phyloP scores from a whole-genome alignment of 2,797 vertebrate genomes.

The Echeneis naucrates region DNA sequence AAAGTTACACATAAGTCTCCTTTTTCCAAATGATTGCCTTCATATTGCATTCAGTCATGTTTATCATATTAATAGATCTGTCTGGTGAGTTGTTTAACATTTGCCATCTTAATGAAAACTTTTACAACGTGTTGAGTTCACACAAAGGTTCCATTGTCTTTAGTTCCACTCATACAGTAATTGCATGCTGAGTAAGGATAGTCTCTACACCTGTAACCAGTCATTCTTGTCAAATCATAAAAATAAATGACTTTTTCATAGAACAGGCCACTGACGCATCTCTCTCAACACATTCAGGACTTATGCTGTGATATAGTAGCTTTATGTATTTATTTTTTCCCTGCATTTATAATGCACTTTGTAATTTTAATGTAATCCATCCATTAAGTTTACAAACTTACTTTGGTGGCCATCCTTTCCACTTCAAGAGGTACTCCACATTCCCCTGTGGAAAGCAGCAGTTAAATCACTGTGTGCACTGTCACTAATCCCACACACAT shows the following conservation, averaged over 20 bases:
- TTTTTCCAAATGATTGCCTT: background rate
- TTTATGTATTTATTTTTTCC: background rate
- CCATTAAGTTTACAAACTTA: slow-evolving; percentile 81
- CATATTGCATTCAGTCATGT: background rate
- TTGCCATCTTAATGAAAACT: background rate
- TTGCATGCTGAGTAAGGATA: background rate
- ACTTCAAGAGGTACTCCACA: slow-evolving; percentile 98
- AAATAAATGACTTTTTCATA: background rate
- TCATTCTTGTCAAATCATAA: background rate
- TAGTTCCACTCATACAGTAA: background rate
- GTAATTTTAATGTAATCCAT: background rate
- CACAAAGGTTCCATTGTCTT: background rate
- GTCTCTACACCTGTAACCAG: background rate
- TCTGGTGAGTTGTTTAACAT: too few species aligned
- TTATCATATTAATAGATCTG: slow-evolving; percentile 6
- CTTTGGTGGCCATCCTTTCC: slow-evolving; percentile 99
- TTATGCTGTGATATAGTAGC: background rate
- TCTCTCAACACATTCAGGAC: background rate
- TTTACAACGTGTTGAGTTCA: slow-evolving; percentile 4
- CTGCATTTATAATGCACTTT: too few species aligned
- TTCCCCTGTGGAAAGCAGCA: slow-evolving; percentile 87
- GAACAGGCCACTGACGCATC: background rate
- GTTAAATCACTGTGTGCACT: background rate
- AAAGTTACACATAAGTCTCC: background rate
- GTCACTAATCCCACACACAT: background rate